phyloP scores from a whole-genome alignment of 2,113 vertebrate species.

The Gymnarchus niloticus region DNA sequence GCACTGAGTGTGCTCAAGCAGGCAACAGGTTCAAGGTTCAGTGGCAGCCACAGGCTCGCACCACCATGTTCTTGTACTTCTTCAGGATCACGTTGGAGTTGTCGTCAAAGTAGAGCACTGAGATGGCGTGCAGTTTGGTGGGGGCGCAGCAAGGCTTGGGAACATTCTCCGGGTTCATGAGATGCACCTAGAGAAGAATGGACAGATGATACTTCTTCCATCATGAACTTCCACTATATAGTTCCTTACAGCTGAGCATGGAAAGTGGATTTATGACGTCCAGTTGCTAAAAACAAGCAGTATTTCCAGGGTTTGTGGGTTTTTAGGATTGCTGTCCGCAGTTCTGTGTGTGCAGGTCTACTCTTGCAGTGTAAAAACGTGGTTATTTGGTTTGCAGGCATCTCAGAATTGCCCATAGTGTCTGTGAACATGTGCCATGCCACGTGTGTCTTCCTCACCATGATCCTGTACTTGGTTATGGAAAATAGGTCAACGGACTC shows the following conservation, averaged over 20 bases:
- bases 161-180: conserved; percentile 96
- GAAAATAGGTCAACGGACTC: not conserved
- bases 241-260: not conserved
- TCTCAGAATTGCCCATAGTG: not conserved
- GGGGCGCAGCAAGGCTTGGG: conserved; percentile 96
- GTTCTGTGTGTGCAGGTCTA: too few relatives aligned
- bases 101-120: conserved; percentile 95
- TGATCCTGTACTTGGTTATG: not conserved
- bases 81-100: conserved; percentile 98
- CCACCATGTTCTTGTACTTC: conserved; percentile 98
- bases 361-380: too few relatives aligned
- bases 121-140: conserved; percentile 94
- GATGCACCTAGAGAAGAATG: conserved; percentile 72
- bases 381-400: too few relatives aligned
- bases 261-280: not conserved
- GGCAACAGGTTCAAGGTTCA: conserved; percentile 55
- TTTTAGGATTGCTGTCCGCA: too few relatives aligned
- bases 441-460: not conserved
- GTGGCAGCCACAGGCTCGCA: conserved; percentile 93
- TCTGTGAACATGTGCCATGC: not conserved
- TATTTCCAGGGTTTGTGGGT: not conserved
- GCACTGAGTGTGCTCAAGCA: not conserved
- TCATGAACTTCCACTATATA: not conserved
- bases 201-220: not conserved
- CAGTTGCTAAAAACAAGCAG: not conserved